A percentile compares a stretch with the other conserved stretches of the same genome.
Evolutionary conservation across 2,797 vertebrate species (phyloP).

Genomic region (Pteropus rufus): DNA sequence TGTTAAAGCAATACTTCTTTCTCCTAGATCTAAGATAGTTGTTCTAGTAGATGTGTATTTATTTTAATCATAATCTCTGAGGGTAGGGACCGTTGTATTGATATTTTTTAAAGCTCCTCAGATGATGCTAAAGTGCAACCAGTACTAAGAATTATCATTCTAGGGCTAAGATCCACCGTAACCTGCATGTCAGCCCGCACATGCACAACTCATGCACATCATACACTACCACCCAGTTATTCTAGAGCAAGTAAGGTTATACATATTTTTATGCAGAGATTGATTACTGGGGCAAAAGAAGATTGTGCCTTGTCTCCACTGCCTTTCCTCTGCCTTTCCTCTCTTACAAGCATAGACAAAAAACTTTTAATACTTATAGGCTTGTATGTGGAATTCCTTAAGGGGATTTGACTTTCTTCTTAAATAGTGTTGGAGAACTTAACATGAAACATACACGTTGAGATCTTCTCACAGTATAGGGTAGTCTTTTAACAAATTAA

Average conservation of each 20-base stretch:
- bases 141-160: background rate
- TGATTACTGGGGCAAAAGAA: background rate
- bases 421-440: background rate
- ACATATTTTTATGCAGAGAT: background rate
- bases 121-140: background rate
- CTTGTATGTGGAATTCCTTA: background rate
- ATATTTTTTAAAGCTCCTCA: background rate
- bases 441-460: background rate
- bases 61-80: background rate
- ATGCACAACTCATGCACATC: background rate
- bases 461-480: background rate
- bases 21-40: background rate
- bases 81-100: background rate
- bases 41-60: background rate
- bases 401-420: background rate
- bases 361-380: background rate
- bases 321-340: background rate
- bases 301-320: background rate
- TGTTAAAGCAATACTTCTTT: slow-evolving; percentile 18
- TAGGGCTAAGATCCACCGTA: background rate
- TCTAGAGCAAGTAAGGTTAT: background rate
- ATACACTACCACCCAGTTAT: background rate
- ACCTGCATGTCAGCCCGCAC: background rate
- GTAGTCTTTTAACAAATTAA: slow-evolving; percentile 1
- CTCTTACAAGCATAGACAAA: background rate